Percentiles rank a stretch among this genome's conserved stretches.
Evolutionary conservation across 2,797 vertebrate species (phyloP).

Genomic region (Tamandua tetradactyla): DNA sequence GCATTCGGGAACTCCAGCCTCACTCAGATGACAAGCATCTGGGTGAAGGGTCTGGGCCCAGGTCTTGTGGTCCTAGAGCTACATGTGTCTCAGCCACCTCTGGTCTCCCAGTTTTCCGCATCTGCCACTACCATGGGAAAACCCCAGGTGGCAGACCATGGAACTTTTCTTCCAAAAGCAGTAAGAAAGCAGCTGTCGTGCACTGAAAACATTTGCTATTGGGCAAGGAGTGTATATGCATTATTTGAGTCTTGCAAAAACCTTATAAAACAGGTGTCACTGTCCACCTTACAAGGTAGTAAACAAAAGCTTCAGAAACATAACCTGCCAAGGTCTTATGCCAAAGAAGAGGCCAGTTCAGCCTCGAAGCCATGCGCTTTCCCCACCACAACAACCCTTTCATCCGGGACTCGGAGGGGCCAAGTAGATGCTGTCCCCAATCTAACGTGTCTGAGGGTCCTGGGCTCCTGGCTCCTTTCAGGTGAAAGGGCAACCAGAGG

Average conservation of each 20-base stretch:
- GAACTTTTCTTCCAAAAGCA: not conserved
- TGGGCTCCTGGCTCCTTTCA: not conserved
- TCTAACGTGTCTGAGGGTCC: not conserved
- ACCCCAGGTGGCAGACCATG: not conserved
- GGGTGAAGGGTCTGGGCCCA: not conserved
- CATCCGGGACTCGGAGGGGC: not conserved
- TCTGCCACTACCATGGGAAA: not conserved
- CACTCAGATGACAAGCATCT: not conserved
- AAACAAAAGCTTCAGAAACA: not conserved
- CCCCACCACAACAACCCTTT: not conserved
- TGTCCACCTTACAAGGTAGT: not conserved
- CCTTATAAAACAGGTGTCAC: not conserved
- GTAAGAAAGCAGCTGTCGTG: not conserved
- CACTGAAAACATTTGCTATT: not conserved
- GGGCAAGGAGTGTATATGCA: not conserved
- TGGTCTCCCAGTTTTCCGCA: not conserved
- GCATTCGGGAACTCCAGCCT: not conserved
- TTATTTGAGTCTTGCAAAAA: not conserved
- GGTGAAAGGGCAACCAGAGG: not conserved
- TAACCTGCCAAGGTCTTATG: not conserved
- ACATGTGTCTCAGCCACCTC: not conserved
- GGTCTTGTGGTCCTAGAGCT: too few species aligned
- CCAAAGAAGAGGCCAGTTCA: not conserved
- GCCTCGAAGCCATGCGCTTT: not conserved
- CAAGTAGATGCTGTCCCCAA: not conserved